Base-by-base conservation (phyloP, 1,140 invertebrate species). In the Camponotus floridanus region DNA sequence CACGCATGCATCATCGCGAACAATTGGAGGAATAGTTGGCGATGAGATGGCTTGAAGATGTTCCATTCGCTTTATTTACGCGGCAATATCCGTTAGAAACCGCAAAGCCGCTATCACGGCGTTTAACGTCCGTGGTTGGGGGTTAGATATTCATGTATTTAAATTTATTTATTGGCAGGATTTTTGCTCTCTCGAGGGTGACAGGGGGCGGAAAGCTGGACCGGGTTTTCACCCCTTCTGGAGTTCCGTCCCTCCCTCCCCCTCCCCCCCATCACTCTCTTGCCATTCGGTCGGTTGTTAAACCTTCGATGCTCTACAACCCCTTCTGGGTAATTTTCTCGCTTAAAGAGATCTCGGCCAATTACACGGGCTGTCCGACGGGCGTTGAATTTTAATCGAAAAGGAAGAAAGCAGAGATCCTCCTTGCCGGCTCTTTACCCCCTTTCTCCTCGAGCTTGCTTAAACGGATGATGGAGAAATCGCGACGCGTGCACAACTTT, bases 81-180 rank as follows among this genome's bases (percentile, higher is more conserved):
- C 11, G 39, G 18, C 78, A 57, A 81, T 90, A 90, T 90, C 88
- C 70, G 65, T 57, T 64, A 62, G 59, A 87, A 39, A 74, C 55
- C 81, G 86, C 68, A 86, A 81, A 89, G 39, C 73, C 79, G 76
- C 86, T 84, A 91, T 91, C 85, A 83, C 42, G 36, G 64, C 42
- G 55, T 68, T 81, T 81, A 81, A n/a, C 55, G 73, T 70, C 48
- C 71, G 62, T 73, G 73, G 76, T 18, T 55, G 84, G 76, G 83
- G 89, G 84, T 93, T 94, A 92, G 92, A 91, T 92, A 94, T 94
- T 94, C 93, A 94, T 94, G 91, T 94, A 94, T 94, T 94, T 94
- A 94, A 94, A 94, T 94, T 94, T 94, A 94, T 94, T 94, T 94
- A 94, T 94, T 94, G 94, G 93, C 79, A 92, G 93, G 93, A 93